Conservation (phyloP, 2,888 invertebrate species). For the Terebella lapidaria region DNA sequence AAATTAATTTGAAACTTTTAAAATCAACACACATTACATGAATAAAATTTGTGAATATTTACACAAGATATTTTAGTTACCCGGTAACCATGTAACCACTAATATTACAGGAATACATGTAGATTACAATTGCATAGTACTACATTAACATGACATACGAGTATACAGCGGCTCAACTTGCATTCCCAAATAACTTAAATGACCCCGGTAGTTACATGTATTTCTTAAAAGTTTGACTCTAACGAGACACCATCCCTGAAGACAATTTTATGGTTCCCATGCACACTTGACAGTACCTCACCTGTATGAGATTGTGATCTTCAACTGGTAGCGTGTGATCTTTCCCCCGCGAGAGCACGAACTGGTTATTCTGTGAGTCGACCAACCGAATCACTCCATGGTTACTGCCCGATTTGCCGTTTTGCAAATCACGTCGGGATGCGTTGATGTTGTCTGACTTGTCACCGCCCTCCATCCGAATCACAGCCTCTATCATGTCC, state of each 20-base stretch:
- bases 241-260: too few species aligned
- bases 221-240: too few species aligned
- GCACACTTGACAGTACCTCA: too few species aligned
- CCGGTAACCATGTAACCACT: too few species aligned
- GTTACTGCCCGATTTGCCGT: neutral
- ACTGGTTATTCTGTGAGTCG: slow-evolving; percentile 30
- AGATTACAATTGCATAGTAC: too few species aligned
- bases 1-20: neutral
- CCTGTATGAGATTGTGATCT: slow-evolving; percentile 24
- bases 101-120: too few species aligned
- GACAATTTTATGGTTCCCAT: too few species aligned
- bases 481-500: slow-evolving; percentile 24
- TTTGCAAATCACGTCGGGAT: neutral
- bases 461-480: slow-evolving; percentile 14
- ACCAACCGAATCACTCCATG: slow-evolving; percentile 23
- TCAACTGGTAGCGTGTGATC: slow-evolving; percentile 29
- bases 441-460: neutral
- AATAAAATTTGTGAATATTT: neutral
- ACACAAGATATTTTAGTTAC: too few species aligned
- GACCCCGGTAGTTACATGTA: too few species aligned
- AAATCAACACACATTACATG: neutral
- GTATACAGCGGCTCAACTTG: too few species aligned
- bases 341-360: slow-evolving; percentile 25
- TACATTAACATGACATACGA: too few species aligned
- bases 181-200: too few species aligned